A percentile compares a stretch with the other conserved stretches of the same genome.
Conservation (phyloP, 2,888 invertebrate species). For the Tenthredo amoena region DNA sequence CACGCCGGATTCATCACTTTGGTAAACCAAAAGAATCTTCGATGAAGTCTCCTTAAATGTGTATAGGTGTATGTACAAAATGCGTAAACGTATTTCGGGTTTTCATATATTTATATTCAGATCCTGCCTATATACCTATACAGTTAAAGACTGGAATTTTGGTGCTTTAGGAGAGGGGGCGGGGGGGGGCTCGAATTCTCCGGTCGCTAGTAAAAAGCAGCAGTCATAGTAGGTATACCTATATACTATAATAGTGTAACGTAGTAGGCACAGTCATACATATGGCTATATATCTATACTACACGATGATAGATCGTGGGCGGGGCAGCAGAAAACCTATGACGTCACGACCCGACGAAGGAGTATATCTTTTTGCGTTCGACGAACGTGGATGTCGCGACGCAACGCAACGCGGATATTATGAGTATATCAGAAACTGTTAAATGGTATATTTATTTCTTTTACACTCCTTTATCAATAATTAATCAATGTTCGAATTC, state of each 20-base stretch:
- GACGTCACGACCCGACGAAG: background rate
- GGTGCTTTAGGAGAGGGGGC: background rate
- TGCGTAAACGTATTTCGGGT: background rate
- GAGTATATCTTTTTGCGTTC: background rate
- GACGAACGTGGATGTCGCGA: background rate
- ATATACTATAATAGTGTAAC: background rate
- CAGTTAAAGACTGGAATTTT: background rate
- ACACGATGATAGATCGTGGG: background rate
- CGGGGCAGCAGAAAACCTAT: background rate
- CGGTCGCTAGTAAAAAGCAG: background rate
- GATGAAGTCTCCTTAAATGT: background rate
- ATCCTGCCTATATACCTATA: background rate
- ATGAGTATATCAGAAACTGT: background rate
- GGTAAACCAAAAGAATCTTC: background rate
- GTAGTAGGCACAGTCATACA: background rate
- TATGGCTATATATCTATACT: background rate
- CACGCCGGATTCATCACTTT: background rate
- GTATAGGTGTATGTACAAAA: background rate
- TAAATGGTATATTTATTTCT: background rate
- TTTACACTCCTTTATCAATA: too few relatives aligned
- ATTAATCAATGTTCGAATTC: too few relatives aligned
- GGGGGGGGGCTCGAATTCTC: background rate
- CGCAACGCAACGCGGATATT: background rate
- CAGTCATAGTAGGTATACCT: background rate
- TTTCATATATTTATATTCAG: too few relatives aligned